These are phyloP conservation scores for Mustelus asterias DNA, from an alignment of 2,113 vertebrate genomes.

Conservation along the genomic window DNA sequence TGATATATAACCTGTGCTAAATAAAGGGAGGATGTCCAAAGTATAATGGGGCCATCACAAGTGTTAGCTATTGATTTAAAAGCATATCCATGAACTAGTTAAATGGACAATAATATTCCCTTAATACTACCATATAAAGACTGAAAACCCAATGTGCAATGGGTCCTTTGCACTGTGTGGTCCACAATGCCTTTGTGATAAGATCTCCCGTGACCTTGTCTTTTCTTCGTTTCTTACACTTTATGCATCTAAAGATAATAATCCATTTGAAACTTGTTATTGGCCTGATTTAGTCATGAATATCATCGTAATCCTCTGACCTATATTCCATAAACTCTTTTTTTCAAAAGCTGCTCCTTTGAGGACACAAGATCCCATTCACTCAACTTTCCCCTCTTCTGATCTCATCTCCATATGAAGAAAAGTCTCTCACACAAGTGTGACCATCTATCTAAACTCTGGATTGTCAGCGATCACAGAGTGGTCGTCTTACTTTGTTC, in stretches of 20 bases:
- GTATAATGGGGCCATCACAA: neutral
- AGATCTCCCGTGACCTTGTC: neutral
- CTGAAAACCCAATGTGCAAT: neutral
- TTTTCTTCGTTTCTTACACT: constrained; percentile 49
- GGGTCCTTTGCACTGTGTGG: neutral
- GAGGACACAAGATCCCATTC: constrained; percentile 41
- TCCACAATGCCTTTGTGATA: neutral
- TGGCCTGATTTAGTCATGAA: constrained; percentile 56
- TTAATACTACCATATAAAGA: neutral
- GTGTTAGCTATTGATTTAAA: neutral
- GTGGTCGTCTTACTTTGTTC: neutral
- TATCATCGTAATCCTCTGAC: constrained; percentile 63
- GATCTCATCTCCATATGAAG: constrained; percentile 32
- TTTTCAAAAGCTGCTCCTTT: constrained; percentile 52
- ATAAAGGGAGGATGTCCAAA: neutral
- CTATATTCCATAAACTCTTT: constrained; percentile 59
- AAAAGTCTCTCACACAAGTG: neutral
- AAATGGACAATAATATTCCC: neutral
- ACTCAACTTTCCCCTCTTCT: constrained; percentile 12
- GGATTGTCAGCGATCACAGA: neutral
- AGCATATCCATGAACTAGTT: neutral
- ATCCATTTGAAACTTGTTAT: constrained; percentile 60
- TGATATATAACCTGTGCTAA: neutral
- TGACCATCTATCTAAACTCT: neutral
- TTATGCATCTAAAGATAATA: constrained; percentile 67